Conservation (phyloP, 2,888 invertebrate species). For the Falcaria lacertinaria region DNA sequence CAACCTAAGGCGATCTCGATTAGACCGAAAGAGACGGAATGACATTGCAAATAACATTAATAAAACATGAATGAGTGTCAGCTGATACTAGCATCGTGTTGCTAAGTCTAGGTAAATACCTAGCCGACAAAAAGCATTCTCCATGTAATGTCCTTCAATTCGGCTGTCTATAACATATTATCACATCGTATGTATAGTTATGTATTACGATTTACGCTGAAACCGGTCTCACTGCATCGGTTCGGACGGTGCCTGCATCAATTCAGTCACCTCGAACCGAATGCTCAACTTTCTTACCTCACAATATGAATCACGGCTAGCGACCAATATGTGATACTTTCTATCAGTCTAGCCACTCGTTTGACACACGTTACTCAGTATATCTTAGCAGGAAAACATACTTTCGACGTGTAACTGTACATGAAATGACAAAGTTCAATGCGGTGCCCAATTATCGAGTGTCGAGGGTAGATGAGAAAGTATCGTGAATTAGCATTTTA, state of each 20-base stretch:
- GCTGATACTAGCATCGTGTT: slow-evolving; percentile 23
- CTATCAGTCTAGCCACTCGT: slow-evolving; percentile 15
- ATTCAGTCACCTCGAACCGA: slow-evolving; percentile 54
- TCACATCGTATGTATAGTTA: slow-evolving; percentile 15
- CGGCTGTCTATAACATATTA: slow-evolving; percentile 32
- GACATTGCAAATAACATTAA: slow-evolving; percentile 24
- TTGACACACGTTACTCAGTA: slow-evolving; percentile 7
- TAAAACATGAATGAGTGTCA: slow-evolving; percentile 34
- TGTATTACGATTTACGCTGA: slow-evolving; percentile 58
- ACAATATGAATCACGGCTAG: slow-evolving; percentile 54
- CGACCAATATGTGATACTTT: slow-evolving; percentile 25
- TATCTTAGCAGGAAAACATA: background rate
- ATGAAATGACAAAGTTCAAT: too few species aligned
- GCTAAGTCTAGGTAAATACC: background rate
- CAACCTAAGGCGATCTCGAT: too few species aligned
- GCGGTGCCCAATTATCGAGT: background rate
- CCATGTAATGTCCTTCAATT: slow-evolving; percentile 48
- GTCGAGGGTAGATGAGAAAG: slow-evolving; percentile 10
- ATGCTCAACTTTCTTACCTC: slow-evolving; percentile 62
- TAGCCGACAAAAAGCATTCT: slow-evolving; percentile 25
- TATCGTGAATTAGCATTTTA: slow-evolving; percentile 9
- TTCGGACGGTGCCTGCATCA: slow-evolving; percentile 52
- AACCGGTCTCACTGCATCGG: slow-evolving; percentile 64
- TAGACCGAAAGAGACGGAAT: slow-evolving; percentile 15
- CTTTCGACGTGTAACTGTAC: too few species aligned